Percentiles rank a stretch among this genome's conserved stretches.
Conservation (phyloP, 2,888 invertebrate genomes). For the Lycocerus yunnanus region DNA sequence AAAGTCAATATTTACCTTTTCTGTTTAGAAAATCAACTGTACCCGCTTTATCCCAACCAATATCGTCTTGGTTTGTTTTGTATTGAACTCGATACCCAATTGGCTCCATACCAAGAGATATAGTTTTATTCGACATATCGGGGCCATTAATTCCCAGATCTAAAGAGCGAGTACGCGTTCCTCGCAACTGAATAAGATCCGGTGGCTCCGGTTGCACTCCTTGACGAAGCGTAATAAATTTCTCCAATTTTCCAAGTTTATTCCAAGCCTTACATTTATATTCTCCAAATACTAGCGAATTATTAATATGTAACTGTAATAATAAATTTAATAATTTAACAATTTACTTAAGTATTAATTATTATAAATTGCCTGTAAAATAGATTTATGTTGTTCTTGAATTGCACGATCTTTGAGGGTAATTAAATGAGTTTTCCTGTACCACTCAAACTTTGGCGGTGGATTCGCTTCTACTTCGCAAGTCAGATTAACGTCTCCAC, state of each 20-base stretch:
- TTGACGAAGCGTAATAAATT: conserved; percentile 57
- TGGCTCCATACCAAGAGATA: conserved; percentile 45
- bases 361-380: conserved; percentile 17
- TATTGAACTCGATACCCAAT: conserved; percentile 45
- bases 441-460: conserved; percentile 57
- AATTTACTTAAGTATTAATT: background rate
- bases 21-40: conserved; percentile 13
- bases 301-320: conserved; percentile 48
- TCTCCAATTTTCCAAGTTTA: conserved; percentile 57
- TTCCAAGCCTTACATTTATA: conserved; percentile 63
- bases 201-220: conserved; percentile 62
- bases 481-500: conserved; percentile 62
- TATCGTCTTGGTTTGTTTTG: conserved; percentile 31
- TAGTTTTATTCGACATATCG: conserved; percentile 33
- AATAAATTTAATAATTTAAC: conserved; percentile 3
- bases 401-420: conserved; percentile 26
- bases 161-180: conserved; percentile 42
- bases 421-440: conserved; percentile 52
- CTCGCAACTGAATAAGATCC: conserved; percentile 40
- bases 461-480: conserved; percentile 81
- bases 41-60: conserved; percentile 14
- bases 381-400: conserved; percentile 22
- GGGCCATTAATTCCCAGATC: conserved; percentile 45
- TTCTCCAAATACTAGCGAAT: conserved; percentile 55
- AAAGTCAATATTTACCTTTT: conserved; percentile 16